These are phyloP conservation scores for Leptopilina myrica DNA, from an alignment of 2,888 invertebrate genomes.

Conservation along the genomic window DNA sequence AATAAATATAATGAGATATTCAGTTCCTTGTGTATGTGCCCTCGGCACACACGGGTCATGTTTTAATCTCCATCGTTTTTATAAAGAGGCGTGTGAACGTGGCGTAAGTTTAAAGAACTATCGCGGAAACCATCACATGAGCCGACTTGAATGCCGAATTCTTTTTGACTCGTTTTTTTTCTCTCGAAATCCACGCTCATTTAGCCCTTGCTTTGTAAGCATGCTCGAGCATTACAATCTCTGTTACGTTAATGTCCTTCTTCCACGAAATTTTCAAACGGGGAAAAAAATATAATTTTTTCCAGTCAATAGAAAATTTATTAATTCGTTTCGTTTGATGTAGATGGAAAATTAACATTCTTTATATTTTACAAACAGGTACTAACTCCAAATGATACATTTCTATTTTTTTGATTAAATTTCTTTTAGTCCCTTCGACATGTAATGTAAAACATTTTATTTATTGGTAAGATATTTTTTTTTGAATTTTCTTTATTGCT, in stretches of 20 bases:
- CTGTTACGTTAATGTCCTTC: constrained; percentile 4
- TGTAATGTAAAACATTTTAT: too few species aligned
- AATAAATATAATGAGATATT: too few species aligned
- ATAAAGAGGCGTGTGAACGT: constrained; percentile 1
- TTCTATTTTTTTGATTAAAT: too few species aligned
- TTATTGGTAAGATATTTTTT: too few species aligned
- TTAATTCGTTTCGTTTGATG: constrained; percentile 7
- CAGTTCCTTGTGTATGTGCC: not conserved
- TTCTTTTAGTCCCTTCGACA: too few species aligned
- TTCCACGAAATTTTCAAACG: constrained; percentile 2
- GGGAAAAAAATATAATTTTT: not conserved
- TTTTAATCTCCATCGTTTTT: not conserved
- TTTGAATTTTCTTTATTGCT: too few species aligned
- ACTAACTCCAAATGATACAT: too few species aligned
- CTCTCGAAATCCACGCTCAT: constrained; percentile 9
- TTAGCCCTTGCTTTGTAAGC: not conserved
- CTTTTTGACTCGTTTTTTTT: not conserved
- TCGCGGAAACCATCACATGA: constrained; percentile 18
- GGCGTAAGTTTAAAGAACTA: constrained; percentile 22
- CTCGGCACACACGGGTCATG: not conserved
- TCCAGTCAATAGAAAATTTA: constrained; percentile 3
- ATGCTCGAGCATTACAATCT: not conserved
- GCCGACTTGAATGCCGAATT: constrained; percentile 1
- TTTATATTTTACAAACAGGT: too few species aligned
- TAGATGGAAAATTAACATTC: too few species aligned